Evolutionary conservation across 2,113 vertebrate genomes (phyloP).

Genomic region (Macrotus californicus): DNA sequence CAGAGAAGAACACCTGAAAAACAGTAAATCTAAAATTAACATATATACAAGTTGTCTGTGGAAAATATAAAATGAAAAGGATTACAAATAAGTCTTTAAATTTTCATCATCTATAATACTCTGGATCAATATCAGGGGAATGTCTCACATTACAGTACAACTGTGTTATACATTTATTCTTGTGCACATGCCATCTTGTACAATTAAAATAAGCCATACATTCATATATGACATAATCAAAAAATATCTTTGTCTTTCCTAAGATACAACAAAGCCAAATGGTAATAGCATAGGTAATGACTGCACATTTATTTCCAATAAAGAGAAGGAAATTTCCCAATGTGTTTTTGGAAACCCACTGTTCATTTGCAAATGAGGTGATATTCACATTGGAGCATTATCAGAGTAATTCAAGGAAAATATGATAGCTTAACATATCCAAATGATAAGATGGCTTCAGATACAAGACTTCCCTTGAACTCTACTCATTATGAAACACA

Average conservation of each 20-base stretch:
- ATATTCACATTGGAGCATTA: background rate
- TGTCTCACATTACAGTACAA: background rate
- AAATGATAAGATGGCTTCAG: background rate
- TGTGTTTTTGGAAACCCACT: background rate
- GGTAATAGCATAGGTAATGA: background rate
- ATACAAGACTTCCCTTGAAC: background rate
- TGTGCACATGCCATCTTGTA: background rate
- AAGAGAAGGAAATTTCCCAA: background rate
- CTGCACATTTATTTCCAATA: background rate
- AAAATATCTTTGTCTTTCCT: background rate
- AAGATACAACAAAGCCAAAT: background rate
- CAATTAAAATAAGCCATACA: background rate
- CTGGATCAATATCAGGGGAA: background rate
- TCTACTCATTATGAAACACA: background rate
- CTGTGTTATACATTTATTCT: background rate
- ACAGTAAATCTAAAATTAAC: constrained; percentile 51
- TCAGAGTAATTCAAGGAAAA: background rate
- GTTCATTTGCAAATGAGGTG: background rate
- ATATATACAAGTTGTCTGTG: background rate
- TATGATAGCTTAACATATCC: background rate
- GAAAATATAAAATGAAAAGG: background rate
- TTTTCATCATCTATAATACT: background rate
- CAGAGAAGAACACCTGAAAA: constrained; percentile 63
- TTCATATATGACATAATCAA: background rate
- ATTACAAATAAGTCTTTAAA: background rate